Base-by-base conservation (phyloP, 2,888 invertebrate genomes). In the Pantelozetes paolii region DNA sequence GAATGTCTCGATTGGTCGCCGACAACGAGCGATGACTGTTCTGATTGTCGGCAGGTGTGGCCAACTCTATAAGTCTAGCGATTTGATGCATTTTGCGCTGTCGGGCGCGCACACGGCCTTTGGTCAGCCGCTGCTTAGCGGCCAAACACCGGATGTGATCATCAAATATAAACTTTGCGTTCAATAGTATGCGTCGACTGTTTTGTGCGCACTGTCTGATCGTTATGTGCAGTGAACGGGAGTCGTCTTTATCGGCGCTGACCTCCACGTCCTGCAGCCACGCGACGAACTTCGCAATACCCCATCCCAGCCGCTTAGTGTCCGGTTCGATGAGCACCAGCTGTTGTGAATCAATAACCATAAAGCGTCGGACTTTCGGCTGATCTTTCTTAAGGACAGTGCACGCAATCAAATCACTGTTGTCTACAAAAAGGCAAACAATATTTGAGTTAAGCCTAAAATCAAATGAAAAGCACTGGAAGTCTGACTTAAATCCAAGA, bases 141-240 rank as follows among this genome's bases (percentile, higher is more conserved):
- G 98, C 97, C 96, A 98, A 96, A 81, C 97, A 98, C 40, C 98
- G 87, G 78, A 99, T 99, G 82, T 98, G 97, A 84, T 99, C 99
- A 81, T 99, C 98, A 82, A 99, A 99, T 76, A 97, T 88, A 83
- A 99, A 97, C 83, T 91, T 94, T 13, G 94, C 92, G 3, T 91
- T 88, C 11, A 95, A 83, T n/a, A 94, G 83, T 0, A 93, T 90
- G 0, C 90, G 87, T 67, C 81, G 76, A 36, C 67, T 69, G 18
- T 5, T 69, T 78, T 77, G 69, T 90, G 85, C 73, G 89, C 81
- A 80, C n/a, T 85, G 84, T 11, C 81, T 80, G 0, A 91, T 91
- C 8, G 81, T 94, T 72, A 99, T 88, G 81, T 96, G 94, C 28
- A 99, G 86, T 80, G 95, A 94, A 9, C 97, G 87, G 0, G 95